Evolutionary conservation across 2,888 invertebrate species (phyloP).

Genomic region (Gastracanthus pulcherrimus): DNA sequence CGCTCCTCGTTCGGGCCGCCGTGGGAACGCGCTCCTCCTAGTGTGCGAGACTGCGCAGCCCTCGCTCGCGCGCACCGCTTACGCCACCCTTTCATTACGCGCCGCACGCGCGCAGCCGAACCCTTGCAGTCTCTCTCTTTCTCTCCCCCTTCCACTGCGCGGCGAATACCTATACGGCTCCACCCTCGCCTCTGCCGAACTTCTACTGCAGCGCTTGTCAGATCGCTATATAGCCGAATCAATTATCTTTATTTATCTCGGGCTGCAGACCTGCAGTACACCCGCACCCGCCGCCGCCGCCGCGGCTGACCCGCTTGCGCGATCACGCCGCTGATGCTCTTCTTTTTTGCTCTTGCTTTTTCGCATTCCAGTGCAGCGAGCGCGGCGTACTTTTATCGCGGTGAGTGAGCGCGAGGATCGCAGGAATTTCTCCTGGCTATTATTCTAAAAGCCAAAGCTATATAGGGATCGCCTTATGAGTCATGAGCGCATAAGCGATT

Average conservation of each 20-base stretch:
- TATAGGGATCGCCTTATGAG: too few relatives aligned
- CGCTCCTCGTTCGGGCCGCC: constrained; percentile 66
- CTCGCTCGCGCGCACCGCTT: neutral
- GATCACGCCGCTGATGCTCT: neutral
- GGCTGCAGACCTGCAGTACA: neutral
- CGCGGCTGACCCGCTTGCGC: too few relatives aligned
- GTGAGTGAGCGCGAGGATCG: too few relatives aligned
- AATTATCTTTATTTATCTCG: constrained; percentile 58
- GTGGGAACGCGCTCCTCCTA: constrained; percentile 70
- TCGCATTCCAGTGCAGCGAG: neutral
- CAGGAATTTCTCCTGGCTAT: too few relatives aligned
- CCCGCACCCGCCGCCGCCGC: too few relatives aligned
- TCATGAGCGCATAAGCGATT: too few relatives aligned
- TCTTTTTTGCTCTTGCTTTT: neutral
- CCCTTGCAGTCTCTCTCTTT: too few relatives aligned
- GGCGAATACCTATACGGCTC: constrained; percentile 13
- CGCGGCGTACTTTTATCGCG: neutral
- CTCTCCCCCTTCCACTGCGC: constrained; percentile 39
- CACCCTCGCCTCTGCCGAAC: neutral
- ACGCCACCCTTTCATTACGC: constrained; percentile 66
- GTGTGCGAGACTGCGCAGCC: constrained; percentile 36
- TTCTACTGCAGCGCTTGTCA: constrained; percentile 54
- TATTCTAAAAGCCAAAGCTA: too few relatives aligned
- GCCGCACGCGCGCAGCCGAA: too few relatives aligned
- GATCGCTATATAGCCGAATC: constrained; percentile 56